Evolutionary conservation across 2,888 invertebrate species (phyloP).

Genomic region (Dolichopus griseipennis): DNA sequence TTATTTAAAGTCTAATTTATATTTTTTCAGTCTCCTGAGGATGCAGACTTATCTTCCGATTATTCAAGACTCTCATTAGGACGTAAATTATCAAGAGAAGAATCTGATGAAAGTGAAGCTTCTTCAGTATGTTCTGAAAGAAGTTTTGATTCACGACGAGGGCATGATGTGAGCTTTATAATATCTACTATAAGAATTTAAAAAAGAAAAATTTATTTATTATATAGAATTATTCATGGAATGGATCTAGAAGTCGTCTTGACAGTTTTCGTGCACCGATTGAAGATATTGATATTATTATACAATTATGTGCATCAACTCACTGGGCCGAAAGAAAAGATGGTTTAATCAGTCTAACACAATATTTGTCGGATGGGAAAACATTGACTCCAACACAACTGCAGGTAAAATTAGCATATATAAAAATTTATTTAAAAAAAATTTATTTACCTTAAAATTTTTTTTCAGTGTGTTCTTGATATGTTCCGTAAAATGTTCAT

Average conservation of each 20-base stretch:
- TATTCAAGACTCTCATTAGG: slow-evolving; percentile 40
- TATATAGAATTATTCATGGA: slow-evolving; percentile 70
- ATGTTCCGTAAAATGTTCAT: slow-evolving; percentile 94
- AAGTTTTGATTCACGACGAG: slow-evolving; percentile 72
- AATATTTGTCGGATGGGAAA: slow-evolving; percentile 54
- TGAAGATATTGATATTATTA: slow-evolving; percentile 77
- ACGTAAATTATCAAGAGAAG: slow-evolving; percentile 56
- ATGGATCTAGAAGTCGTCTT: slow-evolving; percentile 68
- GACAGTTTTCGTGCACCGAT: slow-evolving; percentile 54
- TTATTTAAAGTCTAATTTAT: slow-evolving; percentile 19
- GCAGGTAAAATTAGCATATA: slow-evolving; percentile 26
- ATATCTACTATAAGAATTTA: slow-evolving; percentile 14
- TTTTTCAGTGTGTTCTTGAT: slow-evolving; percentile 71
- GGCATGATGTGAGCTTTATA: slow-evolving; percentile 62
- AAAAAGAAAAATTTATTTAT: slow-evolving; percentile 12
- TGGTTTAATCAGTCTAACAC: slow-evolving; percentile 72
- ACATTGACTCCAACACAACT: slow-evolving; percentile 52
- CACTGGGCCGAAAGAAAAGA: slow-evolving; percentile 95
- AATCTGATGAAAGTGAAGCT: slow-evolving; percentile 84
- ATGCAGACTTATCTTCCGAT: slow-evolving; percentile 34
- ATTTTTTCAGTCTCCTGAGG: slow-evolving; percentile 47
- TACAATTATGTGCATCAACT: slow-evolving; percentile 76
- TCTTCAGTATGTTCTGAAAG: slow-evolving; percentile 92
- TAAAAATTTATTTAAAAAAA: slow-evolving; percentile 8
- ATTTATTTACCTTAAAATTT: slow-evolving; percentile 7